Percentiles rank a stretch among this genome's conserved stretches.
These are phyloP conservation scores for Tringa solitaria DNA, from an alignment of 2,113 vertebrate genomes.

Conservation along the genomic window DNA sequence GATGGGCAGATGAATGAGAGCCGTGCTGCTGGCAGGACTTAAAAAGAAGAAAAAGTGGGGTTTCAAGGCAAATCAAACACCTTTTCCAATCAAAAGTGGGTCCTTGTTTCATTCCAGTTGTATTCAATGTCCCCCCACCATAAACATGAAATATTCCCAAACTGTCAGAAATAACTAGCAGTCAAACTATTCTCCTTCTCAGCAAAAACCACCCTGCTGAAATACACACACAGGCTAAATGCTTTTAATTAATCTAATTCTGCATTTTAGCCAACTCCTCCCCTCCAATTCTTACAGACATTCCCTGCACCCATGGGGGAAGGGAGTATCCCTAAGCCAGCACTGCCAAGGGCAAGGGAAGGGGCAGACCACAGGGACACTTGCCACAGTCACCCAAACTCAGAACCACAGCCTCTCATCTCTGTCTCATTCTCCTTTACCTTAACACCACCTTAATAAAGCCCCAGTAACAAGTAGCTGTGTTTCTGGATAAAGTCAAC, in stretches of 20 bases:
- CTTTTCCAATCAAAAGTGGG: neutral
- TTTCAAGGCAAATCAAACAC: neutral
- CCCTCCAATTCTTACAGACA: neutral
- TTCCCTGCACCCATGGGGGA: accelerated
- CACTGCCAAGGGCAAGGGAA: neutral
- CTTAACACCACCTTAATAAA: accelerated
- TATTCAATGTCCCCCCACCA: too few species aligned
- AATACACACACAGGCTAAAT: neutral
- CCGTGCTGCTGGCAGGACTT: neutral
- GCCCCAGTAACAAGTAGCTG: accelerated
- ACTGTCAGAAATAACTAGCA: neutral
- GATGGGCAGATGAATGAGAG: neutral
- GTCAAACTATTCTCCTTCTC: neutral
- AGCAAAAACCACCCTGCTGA: neutral
- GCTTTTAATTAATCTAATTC: neutral
- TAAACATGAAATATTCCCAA: neutral
- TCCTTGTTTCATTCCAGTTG: neutral
- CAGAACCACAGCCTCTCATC: neutral
- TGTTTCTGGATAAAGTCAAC: neutral
- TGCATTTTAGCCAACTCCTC: neutral
- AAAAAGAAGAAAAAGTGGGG: neutral
- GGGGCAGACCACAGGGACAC: neutral
- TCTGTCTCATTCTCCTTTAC: neutral
- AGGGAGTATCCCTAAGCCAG: neutral
- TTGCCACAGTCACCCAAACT: neutral